Evolutionary conservation across 2,888 invertebrate species (phyloP), one percentile per base, ranked within the genome.

Genomic region (Pocota personata): DNA sequence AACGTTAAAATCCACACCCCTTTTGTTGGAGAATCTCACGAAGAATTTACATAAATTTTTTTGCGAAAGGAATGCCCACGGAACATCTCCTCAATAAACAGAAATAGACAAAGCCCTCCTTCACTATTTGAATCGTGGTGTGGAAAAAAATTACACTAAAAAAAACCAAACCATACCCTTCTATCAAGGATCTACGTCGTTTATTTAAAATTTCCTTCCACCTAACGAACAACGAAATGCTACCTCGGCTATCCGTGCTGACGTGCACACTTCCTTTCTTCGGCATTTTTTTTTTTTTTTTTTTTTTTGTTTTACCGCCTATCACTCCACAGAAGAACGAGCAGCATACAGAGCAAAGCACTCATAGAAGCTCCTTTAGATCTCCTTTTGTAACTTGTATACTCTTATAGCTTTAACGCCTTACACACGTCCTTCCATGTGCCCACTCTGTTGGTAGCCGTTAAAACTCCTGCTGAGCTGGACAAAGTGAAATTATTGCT

Each of bases 401-500:
- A 8, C 27, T 27, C n/a, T 60, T 35, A 30, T 69, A 64, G 73
- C 35, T 71, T 75, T 75, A 76, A 76, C 75, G 79, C 84, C 86
- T 79, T 71, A 43, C 35, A 58, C 43, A 58, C 60, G 58, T 72
- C 66, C 72, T 72, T 76, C 52, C 60, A 40, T 69, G 67, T 55
- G 78, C 46, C 32, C 50, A 55, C 46, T 30, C 27, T 46, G n/a
- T n/a, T n/a, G 50, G 43, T 27, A 80, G 62, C 80, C 57, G 86
- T 86, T 77, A 72, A 82, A 82, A 77, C 64, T 86, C 60, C 57
- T 79, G 86, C 86, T 86, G 86, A 86, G 82, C 72, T 82, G 76
- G 82, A 76, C 82, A 86, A 86, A 82, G 86, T 86, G 76, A 86
- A 86, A 82, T 86, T 86, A 86, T 86, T 86, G 86, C 86, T 86